Evolutionary conservation across 2,113 vertebrate species (phyloP).

Genomic region (Lasiurus cinereus): DNA sequence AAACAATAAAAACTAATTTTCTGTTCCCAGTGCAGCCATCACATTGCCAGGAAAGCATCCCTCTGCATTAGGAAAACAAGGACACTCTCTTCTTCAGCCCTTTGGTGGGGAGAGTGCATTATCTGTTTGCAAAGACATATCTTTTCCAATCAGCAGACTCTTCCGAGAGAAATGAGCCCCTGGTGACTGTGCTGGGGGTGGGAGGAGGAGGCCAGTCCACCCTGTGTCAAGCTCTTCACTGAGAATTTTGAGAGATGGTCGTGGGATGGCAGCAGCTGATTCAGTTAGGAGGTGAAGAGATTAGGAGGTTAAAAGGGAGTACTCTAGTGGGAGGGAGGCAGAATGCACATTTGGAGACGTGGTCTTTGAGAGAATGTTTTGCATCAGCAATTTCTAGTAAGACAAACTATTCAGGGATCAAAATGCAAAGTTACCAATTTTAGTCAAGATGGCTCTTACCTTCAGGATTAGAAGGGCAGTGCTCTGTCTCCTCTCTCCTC

Average conservation of each 20-base stretch:
- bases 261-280: not conserved
- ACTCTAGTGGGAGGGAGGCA: fast-evolving
- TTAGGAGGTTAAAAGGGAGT: not conserved
- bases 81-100: not conserved
- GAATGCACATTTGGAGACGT: not conserved
- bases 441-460: not conserved
- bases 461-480: not conserved
- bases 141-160: constrained; percentile 14
- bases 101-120: not conserved
- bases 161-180: not conserved
- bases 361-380: not conserved
- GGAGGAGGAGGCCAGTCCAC: not conserved
- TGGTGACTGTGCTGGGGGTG: fast-evolving
- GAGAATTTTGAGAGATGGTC: not conserved
- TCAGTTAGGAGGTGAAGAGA: not conserved
- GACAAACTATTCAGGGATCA: constrained; percentile 9
- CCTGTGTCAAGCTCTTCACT: not conserved
- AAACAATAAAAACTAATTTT: constrained; percentile 82
- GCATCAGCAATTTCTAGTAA: not conserved
- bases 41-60: constrained; percentile 28
- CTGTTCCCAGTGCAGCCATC: constrained; percentile 71
- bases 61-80: constrained; percentile 69
- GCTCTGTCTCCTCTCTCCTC: not conserved
- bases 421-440: not conserved
- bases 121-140: not conserved